These are phyloP conservation scores for Bugulina stolonifera DNA, from an alignment of 2,888 invertebrate species.

Conservation along the genomic window DNA sequence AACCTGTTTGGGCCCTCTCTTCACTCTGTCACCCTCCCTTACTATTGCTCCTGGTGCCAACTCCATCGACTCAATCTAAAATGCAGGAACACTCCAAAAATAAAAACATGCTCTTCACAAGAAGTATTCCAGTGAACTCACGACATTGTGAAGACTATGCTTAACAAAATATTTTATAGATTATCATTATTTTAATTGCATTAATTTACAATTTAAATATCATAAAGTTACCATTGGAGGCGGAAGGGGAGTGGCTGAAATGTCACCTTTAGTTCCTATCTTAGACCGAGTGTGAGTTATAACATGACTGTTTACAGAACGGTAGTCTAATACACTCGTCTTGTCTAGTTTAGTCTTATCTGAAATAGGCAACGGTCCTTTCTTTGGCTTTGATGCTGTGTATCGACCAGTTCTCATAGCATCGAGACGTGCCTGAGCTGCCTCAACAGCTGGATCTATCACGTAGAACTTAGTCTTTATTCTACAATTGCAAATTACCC, in stretches of 20 bases:
- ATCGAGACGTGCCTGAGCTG: slow-evolving; percentile 44
- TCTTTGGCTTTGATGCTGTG: slow-evolving; percentile 14
- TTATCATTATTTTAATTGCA: too few species aligned
- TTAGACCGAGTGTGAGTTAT: neutral
- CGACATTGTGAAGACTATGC: too few species aligned
- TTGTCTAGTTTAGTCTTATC: slow-evolving; percentile 24
- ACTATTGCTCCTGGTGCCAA: slow-evolving; percentile 46
- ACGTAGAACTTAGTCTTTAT: slow-evolving; percentile 43
- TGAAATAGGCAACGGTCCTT: neutral
- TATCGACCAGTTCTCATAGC: slow-evolving; percentile 43
- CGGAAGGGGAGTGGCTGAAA: slow-evolving; percentile 33
- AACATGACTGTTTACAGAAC: neutral
- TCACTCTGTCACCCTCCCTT: slow-evolving; percentile 43
- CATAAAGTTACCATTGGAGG: slow-evolving; percentile 44
- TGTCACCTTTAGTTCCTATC: neutral
- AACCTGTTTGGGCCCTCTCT: slow-evolving; percentile 45
- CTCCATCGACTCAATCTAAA: slow-evolving; percentile 47
- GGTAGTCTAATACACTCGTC: slow-evolving; percentile 5
- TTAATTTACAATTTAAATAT: too few species aligned
- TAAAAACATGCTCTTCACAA: too few species aligned
- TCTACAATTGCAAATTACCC: too few species aligned
- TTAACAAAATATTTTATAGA: too few species aligned
- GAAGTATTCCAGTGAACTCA: too few species aligned
- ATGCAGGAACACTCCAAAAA: too few species aligned
- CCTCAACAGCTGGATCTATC: slow-evolving; percentile 45